These are phyloP conservation scores for Crotophaga sulcirostris DNA, from an alignment of 2,113 vertebrate genomes.

Conservation along the genomic window DNA sequence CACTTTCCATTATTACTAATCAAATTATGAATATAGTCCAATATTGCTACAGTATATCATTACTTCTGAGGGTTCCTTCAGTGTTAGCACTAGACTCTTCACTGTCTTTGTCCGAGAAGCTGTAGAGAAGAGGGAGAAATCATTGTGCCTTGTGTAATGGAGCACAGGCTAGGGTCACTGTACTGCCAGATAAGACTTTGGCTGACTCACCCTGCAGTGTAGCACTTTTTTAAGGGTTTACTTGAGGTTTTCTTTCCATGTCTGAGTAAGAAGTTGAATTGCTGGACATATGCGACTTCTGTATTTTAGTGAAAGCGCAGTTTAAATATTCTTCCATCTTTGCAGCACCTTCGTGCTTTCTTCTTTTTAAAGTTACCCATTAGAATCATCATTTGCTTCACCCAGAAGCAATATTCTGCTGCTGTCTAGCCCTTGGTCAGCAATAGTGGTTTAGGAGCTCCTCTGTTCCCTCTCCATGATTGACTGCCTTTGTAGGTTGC, in stretches of 20 bases:
- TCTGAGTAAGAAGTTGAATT: neutral
- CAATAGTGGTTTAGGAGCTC: conserved; percentile 1
- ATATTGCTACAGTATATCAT: neutral
- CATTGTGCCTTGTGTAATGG: neutral
- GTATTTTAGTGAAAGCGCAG: neutral
- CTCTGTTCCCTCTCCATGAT: neutral
- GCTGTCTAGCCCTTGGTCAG: neutral
- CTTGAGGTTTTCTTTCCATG: neutral
- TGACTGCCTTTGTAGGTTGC: neutral
- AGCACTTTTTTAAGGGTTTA: neutral
- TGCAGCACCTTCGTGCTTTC: neutral
- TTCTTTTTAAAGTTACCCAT: neutral
- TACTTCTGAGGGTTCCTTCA: neutral
- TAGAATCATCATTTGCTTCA: neutral
- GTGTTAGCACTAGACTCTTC: neutral
- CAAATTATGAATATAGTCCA: neutral
- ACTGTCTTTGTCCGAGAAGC: neutral
- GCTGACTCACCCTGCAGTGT: too few species aligned
- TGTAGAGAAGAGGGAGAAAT: neutral
- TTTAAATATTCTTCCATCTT: neutral
- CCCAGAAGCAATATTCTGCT: conserved; percentile 29
- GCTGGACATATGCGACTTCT: neutral
- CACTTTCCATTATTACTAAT: neutral
- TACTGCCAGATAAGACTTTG: neutral
- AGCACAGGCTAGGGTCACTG: neutral